These are phyloP conservation scores for Rhabdomys pumilio DNA, from an alignment of 2,797 vertebrate species.

Conservation along the genomic window DNA sequence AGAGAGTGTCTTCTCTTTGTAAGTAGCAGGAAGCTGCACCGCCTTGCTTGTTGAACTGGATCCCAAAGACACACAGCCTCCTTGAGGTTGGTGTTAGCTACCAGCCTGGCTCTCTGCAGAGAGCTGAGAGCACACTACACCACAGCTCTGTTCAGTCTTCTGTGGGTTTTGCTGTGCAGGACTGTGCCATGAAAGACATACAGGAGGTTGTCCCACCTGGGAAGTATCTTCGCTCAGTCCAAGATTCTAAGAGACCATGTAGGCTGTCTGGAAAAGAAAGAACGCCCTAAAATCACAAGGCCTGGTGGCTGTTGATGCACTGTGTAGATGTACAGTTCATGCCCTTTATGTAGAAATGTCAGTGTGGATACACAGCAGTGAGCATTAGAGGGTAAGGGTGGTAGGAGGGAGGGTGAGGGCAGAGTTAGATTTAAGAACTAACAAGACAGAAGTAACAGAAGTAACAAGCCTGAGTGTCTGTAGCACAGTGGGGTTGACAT, in stretches of 20 bases:
- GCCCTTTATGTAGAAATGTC: not conserved
- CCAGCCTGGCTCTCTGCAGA: not conserved
- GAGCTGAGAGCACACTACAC: too few relatives aligned
- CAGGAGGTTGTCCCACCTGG: accelerated
- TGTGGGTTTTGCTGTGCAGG: not conserved
- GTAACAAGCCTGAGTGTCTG: not conserved
- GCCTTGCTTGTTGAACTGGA: not conserved
- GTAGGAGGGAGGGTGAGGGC: not conserved
- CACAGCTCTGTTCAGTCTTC: accelerated
- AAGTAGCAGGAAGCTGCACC: not conserved
- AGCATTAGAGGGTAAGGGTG: not conserved
- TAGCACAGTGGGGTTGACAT: not conserved
- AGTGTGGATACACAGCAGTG: not conserved
- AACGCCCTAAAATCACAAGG: accelerated
- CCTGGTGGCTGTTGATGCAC: not conserved
- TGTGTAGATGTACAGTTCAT: not conserved
- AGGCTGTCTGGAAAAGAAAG: not conserved
- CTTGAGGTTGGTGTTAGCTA: accelerated
- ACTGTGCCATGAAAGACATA: too few relatives aligned
- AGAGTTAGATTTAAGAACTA: not conserved
- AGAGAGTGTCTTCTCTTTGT: not conserved
- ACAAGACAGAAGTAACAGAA: not conserved
- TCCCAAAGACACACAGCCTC: accelerated
- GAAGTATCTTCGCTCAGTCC: not conserved
- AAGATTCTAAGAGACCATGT: not conserved